phyloP scores from a whole-genome alignment of 2,113 vertebrate species.

The Engystomops pustulosus region DNA sequence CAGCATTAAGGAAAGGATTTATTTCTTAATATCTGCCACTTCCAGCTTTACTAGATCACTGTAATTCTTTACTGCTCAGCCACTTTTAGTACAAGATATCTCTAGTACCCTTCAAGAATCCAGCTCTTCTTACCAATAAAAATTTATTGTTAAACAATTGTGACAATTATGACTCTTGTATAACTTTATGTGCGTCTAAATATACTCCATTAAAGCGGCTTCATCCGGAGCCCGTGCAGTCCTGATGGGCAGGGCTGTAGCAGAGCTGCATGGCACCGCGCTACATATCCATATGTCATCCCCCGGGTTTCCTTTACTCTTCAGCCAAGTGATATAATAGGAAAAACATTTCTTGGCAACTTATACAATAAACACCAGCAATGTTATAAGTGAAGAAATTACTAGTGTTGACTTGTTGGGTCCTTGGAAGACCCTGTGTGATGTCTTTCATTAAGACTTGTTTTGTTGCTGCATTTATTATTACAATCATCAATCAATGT shows the following conservation, averaged over 20 bases:
- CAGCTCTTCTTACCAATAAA: slow-evolving; percentile 35
- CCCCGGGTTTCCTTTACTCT: slow-evolving; percentile 37
- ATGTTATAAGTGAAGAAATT: neutral
- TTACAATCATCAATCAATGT: neutral
- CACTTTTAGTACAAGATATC: slow-evolving; percentile 7
- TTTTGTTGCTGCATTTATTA: neutral
- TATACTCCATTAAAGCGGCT: slow-evolving; percentile 17
- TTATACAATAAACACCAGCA: neutral
- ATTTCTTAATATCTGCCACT: slow-evolving; percentile 13
- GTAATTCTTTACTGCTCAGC: slow-evolving; percentile 35
- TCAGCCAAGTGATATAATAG: slow-evolving; percentile 52
- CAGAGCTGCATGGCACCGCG: neutral
- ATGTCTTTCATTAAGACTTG: neutral
- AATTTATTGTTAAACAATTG: slow-evolving; percentile 45
- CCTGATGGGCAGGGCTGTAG: neutral
- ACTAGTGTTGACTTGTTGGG: neutral
- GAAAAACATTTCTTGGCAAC: slow-evolving; percentile 51
- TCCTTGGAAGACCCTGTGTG: neutral
- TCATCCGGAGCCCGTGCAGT: neutral
- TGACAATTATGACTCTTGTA: slow-evolving; percentile 43
- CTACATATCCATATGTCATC: slow-evolving; percentile 25
- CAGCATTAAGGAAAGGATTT: neutral
- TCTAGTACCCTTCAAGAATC: slow-evolving; percentile 10
- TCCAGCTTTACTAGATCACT: slow-evolving; percentile 19
- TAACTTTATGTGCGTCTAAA: slow-evolving; percentile 41